These are phyloP conservation scores for Cerastis leucographa DNA, from an alignment of 2,888 invertebrate genomes.

Conservation along the genomic window DNA sequence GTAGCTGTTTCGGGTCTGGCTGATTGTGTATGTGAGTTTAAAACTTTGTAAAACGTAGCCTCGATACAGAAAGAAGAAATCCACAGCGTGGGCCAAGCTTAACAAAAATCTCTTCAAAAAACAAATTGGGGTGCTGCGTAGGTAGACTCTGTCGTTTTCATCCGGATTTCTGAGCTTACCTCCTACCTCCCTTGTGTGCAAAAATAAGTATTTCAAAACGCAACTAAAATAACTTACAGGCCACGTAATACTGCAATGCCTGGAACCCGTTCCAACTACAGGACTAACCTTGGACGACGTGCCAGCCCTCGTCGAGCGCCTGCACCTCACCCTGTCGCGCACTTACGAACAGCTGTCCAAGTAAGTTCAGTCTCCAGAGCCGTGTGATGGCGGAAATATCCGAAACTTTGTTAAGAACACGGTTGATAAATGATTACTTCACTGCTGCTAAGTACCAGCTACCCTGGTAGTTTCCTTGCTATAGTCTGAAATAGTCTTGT, in stretches of 20 bases:
- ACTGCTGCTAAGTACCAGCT: background rate
- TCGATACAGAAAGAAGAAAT: background rate
- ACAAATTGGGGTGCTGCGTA: background rate
- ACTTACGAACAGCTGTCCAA: conserved; percentile 76
- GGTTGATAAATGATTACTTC: background rate
- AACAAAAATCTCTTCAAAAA: background rate
- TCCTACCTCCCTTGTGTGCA: background rate
- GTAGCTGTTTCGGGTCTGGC: background rate
- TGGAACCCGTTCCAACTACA: conserved; percentile 83
- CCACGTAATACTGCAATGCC: conserved; percentile 80
- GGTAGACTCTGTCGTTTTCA: background rate
- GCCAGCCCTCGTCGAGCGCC: conserved; percentile 78
- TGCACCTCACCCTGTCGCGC: conserved; percentile 77
- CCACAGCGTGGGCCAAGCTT: too few species aligned
- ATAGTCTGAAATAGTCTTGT: too few species aligned
- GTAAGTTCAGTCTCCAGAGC: conserved; percentile 70
- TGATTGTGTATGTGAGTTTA: background rate
- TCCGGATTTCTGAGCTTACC: background rate
- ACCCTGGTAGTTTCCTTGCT: background rate
- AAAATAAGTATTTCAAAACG: background rate
- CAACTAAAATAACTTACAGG: conserved; percentile 73
- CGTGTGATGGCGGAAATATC: conserved; percentile 9
- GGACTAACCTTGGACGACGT: conserved; percentile 80
- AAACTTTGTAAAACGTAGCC: background rate
- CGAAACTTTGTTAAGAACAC: conserved; percentile 16